phyloP scores from a whole-genome alignment of 35 echinoderm and acorn worm species.

The Ptychodera flava region DNA sequence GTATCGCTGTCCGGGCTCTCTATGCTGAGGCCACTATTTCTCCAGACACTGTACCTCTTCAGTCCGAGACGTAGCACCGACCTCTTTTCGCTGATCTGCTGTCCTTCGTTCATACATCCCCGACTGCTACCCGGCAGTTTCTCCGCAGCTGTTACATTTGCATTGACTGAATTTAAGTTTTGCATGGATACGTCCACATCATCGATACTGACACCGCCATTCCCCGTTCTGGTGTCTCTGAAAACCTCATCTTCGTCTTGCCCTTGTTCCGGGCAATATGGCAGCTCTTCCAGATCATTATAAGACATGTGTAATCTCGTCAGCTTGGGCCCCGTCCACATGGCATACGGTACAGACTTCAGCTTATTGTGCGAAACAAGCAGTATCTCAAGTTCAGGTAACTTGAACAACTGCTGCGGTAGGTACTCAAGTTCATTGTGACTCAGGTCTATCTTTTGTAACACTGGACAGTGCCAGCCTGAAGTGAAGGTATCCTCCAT shows the following conservation, averaged over 20 bases:
- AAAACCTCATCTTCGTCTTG: conserved; percentile 19
- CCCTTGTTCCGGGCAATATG: conserved; percentile 21
- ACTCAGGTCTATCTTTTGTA: conserved; percentile 54
- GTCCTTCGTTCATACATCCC: not conserved
- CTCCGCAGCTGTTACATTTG: not conserved
- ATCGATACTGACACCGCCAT: not conserved
- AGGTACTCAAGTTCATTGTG: conserved; percentile 51
- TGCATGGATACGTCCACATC: not conserved
- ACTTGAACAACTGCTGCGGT: conserved; percentile 58
- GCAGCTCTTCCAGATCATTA: conserved; percentile 73
- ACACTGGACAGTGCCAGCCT: conserved; percentile 66
- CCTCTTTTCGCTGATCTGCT: not conserved
- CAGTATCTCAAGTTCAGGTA: conserved; percentile 56
- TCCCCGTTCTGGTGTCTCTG: not conserved
- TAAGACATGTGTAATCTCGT: conserved; percentile 63
- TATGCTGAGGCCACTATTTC: conserved; percentile 31
- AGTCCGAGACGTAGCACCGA: not conserved
- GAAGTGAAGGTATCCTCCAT: not conserved
- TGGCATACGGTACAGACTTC: conserved; percentile 71
- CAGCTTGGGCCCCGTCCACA: conserved; percentile 91
- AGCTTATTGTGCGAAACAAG: conserved; percentile 49
- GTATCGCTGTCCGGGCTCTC: conserved; percentile 33
- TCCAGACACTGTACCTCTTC: not conserved
- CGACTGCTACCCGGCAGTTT: not conserved
- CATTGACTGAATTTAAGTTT: conserved; percentile 5